Base-by-base conservation (phyloP, 1,140 invertebrate genomes). In the Carcinoscorpius rotundicauda region DNA sequence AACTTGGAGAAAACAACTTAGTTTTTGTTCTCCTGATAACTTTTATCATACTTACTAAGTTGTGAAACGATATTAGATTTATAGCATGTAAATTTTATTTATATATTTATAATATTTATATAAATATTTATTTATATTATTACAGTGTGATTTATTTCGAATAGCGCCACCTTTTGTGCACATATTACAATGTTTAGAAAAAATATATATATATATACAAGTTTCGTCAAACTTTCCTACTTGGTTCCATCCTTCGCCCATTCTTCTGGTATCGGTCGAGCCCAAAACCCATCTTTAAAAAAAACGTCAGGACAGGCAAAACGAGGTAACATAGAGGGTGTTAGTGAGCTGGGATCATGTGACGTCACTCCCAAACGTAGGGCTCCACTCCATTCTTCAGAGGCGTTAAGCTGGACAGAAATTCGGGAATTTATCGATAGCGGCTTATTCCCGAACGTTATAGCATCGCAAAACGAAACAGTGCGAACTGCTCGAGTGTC, bases 341-440 rank as follows among this genome's bases (percentile, higher is more conserved):
- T 58, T 8, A 76, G 60, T 29, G 68, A 71, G 5, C 58, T 62
- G 4, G 78, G 78, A 68, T 79, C 73, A 10, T 72, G 58, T 0
- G 72, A 61, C 3, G 77, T 78, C 5, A 79, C 69, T 8, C 78
- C 78, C 9, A 79, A 63, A 5, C 77, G 68, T n/a, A 79, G 59
- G 5, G 71, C 75, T 5, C 78, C 78, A 61, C 73, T 78, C 78
- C 78, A 79, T 63, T 73, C 68, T 11, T 66, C 61, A 5, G 69
- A 70, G 3, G 68, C 69, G 3, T 61, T 60, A 49, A 78, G 58
- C 60, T 76, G 71, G 3, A 79, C 11, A 53, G 73, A 74, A 29
- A 76, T 66, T 51, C 75, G 74, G 8, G 74, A 70, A 50, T 72
- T 73, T 50, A 74, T 61, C 64, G 71, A 69, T 8, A 79, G 55